Base-by-base conservation (phyloP, 2,797 vertebrate species). In the Adelosebastes latens region DNA sequence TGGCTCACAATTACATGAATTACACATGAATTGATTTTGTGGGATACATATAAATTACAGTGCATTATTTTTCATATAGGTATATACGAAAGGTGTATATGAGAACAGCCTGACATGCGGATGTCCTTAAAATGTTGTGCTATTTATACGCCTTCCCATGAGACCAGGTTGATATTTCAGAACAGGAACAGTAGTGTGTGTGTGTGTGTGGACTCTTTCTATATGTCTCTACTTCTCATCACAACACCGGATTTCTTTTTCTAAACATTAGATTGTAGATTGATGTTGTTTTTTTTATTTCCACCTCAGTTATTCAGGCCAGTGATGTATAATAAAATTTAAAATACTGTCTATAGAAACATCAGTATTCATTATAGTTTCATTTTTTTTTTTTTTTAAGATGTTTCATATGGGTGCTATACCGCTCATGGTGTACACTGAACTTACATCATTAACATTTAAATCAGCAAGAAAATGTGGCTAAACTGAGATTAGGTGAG, bases 391-490 rank as follows among this genome's bases (percentile, higher is more conserved):
- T 6, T 39, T 39, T 39, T 39, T 39, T 14, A 39, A 73, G 7
- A 60, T 53, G 42, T 91, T 88, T 87, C 76, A 82, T 84, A 16
- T 42, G 71, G 89, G 68, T 78, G 77, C 34, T 58, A 49, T 49
- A 14, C 72, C 42, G 67, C 71, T 71, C 61, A 78, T 81, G 46
- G 53, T 71, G 36, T 72, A 82, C 61, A 46, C 7, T 46, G 42
- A 46, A 46, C 16, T 46, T 46, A 46, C 67, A 85, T 88, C 67
- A 81, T 84, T 83, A 81, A 34, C 70, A 64, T 85, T 87, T 83
- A 83, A 74, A 76, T 79, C 72, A 81, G 52, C 75, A 80, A 56
- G 49, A 79, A 81, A 75, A 82, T 56, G 55, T 80, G 61, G 67
- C 85, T 61, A 66, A 85, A 81, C 36, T 65, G 53, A 71, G 69